Base-by-base conservation (phyloP, 2,113 vertebrate genomes). In the Sigmodon hispidus region DNA sequence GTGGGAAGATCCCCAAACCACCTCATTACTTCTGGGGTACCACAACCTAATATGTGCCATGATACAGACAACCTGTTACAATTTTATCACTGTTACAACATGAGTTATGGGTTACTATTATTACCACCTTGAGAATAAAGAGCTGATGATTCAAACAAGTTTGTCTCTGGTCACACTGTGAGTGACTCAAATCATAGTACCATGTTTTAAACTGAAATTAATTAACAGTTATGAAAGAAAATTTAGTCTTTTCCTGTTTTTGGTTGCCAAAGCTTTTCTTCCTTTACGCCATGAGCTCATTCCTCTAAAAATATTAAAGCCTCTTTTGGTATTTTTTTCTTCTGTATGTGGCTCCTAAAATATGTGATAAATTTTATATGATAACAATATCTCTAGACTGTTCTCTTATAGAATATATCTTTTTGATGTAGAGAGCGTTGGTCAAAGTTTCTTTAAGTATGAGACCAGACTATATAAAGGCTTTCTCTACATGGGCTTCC, bases 401-500 rank as follows among this genome's bases (percentile, higher is more conserved):
- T 29, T 93, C 5, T 67, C 29, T 86, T 43, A 50, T 31, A 70
- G 57, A 63, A 63, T 63, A 11, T 45, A 63, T 52, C n/a, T 86
- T 96, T 57, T 57, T 77, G 40, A 87, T 65, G 43, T 19, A 69
- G 24, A 93, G 7, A n/a, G 70, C 3, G 59, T 50, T 61, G 26
- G 63, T 34, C 11, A 52, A 3, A 31, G n/a, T 52, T 6, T 24
- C 72, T 93, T 88, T 5, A 59, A 34, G 13, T 3, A 4, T 6
- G 22, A 0, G 16, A 0, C 26, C 1, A 4, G 5, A 12, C 0
- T 6, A 31, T 40, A 40, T 26, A 70, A 0, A 17, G 15, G 7
- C 40, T 67, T 89, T 57, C 13, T 69, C 57, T 2, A 0, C 1
- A 4, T 4, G 26, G 24, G 16, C 7, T 11, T 1, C 24, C 5